These are phyloP conservation scores for Sylvia borin DNA, from an alignment of 2,797 vertebrate species.

Conservation along the genomic window DNA sequence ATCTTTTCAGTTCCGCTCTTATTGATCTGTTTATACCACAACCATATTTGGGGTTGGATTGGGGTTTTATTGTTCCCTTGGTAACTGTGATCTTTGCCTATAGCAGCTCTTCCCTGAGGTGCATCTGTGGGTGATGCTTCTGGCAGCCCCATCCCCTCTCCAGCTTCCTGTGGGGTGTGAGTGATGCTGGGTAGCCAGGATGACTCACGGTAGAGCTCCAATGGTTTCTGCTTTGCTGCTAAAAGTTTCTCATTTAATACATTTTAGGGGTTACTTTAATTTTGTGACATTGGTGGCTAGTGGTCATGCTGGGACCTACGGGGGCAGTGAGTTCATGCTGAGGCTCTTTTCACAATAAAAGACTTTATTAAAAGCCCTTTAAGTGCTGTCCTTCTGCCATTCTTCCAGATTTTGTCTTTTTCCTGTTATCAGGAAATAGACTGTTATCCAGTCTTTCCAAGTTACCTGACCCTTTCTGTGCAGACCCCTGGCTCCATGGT, in stretches of 20 bases:
- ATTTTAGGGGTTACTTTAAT: not conserved
- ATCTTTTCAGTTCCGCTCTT: not conserved
- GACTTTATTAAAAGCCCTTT: not conserved
- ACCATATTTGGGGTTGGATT: not conserved
- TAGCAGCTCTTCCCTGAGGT: not conserved
- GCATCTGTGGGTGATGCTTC: not conserved
- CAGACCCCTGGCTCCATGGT: not conserved
- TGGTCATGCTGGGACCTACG: accelerated
- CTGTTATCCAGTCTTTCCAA: not conserved
- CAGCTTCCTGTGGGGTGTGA: not conserved
- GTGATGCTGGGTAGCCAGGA: not conserved
- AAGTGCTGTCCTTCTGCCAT: not conserved
- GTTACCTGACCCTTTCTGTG: not conserved
- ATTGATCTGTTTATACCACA: not conserved
- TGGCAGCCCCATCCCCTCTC: not conserved
- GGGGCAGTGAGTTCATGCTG: accelerated
- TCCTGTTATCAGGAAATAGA: not conserved
- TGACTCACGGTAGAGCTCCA: accelerated
- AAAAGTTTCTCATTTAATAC: not conserved
- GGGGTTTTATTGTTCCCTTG: not conserved
- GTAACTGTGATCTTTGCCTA: not conserved
- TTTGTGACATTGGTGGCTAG: accelerated
- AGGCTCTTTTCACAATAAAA: not conserved
- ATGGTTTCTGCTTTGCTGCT: not conserved
- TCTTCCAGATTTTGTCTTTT: not conserved